phyloP scores from a whole-genome alignment of 2,888 invertebrate genomes.

The Apotomis betuletana region DNA sequence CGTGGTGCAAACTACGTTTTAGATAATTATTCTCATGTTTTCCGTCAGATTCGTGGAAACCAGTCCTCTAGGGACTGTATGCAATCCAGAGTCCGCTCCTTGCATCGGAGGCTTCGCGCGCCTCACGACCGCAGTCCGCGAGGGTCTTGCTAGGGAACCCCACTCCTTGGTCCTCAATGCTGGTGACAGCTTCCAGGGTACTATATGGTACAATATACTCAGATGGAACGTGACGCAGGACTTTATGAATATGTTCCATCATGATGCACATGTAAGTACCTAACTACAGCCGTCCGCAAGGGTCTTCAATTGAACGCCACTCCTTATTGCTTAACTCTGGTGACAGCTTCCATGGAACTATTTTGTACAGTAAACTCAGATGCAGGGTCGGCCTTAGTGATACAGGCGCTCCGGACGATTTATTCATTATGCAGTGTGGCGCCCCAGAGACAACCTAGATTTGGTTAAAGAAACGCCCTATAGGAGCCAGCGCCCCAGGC shows the following conservation, averaged over 20 bases:
- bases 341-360: too few relatives aligned
- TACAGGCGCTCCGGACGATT: too few relatives aligned
- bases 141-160: constrained; percentile 80
- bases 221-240: constrained; percentile 89
- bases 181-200: constrained; percentile 88
- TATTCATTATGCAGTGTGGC: too few relatives aligned
- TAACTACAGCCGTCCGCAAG: not conserved
- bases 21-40: not conserved
- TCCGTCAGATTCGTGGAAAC: constrained; percentile 84
- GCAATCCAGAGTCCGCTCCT: constrained; percentile 70
- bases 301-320: too few relatives aligned
- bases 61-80: constrained; percentile 80
- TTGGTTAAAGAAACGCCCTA: too few relatives aligned
- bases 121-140: constrained; percentile 82
- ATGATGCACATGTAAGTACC: constrained; percentile 90
- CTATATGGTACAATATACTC: constrained; percentile 90
- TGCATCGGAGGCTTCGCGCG: constrained; percentile 90
- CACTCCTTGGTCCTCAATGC: constrained; percentile 85
- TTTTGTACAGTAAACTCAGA: too few relatives aligned
- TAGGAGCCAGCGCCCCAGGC: too few relatives aligned
- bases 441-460: too few relatives aligned
- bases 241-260: constrained; percentile 90
- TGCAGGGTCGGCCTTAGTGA: too few relatives aligned
- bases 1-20: too few relatives aligned
- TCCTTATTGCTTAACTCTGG: too few relatives aligned